Conservation (phyloP, 1,140 invertebrate genomes). For the Lasioglossum albipes region DNA sequence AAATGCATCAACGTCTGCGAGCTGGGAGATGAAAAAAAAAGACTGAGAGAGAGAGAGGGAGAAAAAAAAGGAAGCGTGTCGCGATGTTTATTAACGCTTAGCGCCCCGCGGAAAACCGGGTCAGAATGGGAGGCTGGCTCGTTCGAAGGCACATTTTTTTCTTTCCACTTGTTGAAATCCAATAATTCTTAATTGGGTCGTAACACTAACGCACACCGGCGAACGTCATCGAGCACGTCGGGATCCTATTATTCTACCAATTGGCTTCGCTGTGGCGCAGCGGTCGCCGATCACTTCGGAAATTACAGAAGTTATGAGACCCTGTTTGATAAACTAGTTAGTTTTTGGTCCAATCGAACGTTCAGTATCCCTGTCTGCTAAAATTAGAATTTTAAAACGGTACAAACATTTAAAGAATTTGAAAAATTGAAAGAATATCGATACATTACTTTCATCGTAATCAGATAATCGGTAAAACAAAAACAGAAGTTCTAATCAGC, state of each 20-base stretch:
- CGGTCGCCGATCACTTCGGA: background rate
- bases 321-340: background rate
- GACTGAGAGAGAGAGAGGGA: too few relatives aligned
- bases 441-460: too few relatives aligned
- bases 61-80: background rate
- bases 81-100: conserved; percentile 28
- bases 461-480: too few relatives aligned
- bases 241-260: conserved; percentile 12
- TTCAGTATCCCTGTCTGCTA: too few relatives aligned
- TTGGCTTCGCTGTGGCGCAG: background rate
- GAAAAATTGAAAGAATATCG: too few relatives aligned
- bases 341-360: background rate
- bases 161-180: conserved; percentile 29
- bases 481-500: too few relatives aligned
- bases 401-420: too few relatives aligned
- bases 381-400: too few relatives aligned
- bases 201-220: conserved; percentile 27
- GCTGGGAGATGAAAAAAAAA: background rate
- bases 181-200: conserved; percentile 52
- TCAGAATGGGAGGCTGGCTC: background rate
- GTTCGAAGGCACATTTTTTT: background rate
- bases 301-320: background rate
- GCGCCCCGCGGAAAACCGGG: background rate
- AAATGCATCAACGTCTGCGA: conserved; percentile 9
- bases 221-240: background rate